Conservation (phyloP, 2,888 invertebrate genomes). For the Leptarthrus brevirostris region DNA sequence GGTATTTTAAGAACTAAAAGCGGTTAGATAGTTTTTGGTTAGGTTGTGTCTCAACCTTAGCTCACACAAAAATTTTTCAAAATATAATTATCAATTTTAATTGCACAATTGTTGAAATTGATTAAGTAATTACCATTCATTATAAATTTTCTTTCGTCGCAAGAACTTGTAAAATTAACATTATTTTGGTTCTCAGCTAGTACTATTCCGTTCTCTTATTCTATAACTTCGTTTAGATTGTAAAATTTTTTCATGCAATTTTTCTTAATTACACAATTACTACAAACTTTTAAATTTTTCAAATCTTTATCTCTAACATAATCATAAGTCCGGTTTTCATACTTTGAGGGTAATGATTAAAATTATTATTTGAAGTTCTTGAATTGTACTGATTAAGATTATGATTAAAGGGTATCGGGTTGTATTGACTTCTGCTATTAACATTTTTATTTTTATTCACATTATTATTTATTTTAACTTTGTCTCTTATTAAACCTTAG, state of each 20-base stretch:
- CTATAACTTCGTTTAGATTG: slow-evolving; percentile 44
- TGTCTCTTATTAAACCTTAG: no score
- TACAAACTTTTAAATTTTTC: slow-evolving; percentile 35
- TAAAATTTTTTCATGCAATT: slow-evolving; percentile 42
- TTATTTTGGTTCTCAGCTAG: slow-evolving; percentile 22
- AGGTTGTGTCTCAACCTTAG: no score
- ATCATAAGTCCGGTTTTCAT: slow-evolving; percentile 25
- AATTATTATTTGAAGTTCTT: no score
- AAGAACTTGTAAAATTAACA: slow-evolving; percentile 34
- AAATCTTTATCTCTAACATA: slow-evolving; percentile 23
- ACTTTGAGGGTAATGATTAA: no score
- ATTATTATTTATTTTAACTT: no score
- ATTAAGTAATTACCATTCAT: slow-evolving; percentile 36
- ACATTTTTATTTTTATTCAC: no score
- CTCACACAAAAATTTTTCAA: no score
- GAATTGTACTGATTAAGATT: no score
- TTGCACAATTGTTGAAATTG: slow-evolving; percentile 45
- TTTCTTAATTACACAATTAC: slow-evolving; percentile 31
- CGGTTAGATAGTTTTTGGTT: no score
- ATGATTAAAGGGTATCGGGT: no score
- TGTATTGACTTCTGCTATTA: no score
- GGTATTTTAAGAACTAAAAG: no score
- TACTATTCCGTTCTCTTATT: slow-evolving; percentile 27
- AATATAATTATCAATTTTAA: slow-evolving; percentile 32
- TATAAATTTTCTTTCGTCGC: slow-evolving; percentile 31